A percentile compares a stretch with the other conserved stretches of the same genome.
Conservation (phyloP, 2,797 vertebrate genomes). For the Pantherophis vulpinus region DNA sequence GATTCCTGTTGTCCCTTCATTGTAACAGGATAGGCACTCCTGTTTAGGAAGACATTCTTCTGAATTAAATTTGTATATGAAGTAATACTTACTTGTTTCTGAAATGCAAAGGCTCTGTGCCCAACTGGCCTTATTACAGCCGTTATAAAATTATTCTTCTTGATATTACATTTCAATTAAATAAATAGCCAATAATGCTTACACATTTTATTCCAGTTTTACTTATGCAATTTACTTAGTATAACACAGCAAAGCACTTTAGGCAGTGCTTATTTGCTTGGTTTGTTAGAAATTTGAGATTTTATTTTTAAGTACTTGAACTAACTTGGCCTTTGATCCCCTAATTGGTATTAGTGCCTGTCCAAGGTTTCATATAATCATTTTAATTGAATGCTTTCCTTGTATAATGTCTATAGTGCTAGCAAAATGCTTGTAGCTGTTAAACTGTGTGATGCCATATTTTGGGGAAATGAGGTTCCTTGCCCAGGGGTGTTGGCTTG, state of each 20-base stretch:
- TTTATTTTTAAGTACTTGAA: slow-evolving; percentile 4
- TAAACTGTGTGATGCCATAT: background rate
- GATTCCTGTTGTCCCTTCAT: background rate
- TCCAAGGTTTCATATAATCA: background rate
- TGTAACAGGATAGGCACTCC: background rate
- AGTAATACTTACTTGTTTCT: background rate
- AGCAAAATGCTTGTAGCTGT: background rate
- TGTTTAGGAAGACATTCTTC: background rate
- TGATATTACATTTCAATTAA: background rate
- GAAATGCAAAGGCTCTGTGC: background rate
- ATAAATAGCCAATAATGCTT: background rate
- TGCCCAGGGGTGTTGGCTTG: background rate
- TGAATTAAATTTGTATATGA: background rate
- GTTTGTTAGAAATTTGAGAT: slow-evolving; percentile 2
- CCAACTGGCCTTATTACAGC: background rate
- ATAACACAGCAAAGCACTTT: background rate
- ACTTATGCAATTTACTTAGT: background rate
- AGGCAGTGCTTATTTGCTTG: background rate
- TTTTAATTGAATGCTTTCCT: slow-evolving; percentile 2
- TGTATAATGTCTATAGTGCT: background rate
- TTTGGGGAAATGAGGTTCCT: background rate
- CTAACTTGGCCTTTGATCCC: slow-evolving; percentile 1
- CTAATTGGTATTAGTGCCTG: background rate
- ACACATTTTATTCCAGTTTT: background rate
- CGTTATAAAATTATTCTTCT: background rate